A percentile compares a stretch with the other conserved stretches of the same genome.
Evolutionary conservation across 2,888 invertebrate genomes (phyloP).

Genomic region (Liopterus haemorrhoidalis): DNA sequence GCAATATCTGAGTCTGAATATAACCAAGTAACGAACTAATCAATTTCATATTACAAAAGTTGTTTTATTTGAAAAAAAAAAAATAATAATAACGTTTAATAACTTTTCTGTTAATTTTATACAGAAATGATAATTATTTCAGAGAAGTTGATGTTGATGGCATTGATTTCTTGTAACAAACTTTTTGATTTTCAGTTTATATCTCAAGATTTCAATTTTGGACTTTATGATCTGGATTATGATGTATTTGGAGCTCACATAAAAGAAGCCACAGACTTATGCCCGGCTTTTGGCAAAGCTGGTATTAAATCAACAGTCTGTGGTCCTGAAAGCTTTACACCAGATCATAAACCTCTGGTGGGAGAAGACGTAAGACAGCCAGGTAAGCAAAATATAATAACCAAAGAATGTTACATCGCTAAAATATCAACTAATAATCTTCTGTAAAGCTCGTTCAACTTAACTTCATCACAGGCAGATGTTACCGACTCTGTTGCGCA

Average conservation of each 20-base stretch:
- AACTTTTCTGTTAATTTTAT: slow-evolving; percentile 8
- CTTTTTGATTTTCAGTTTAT: no score
- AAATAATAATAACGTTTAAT: no score
- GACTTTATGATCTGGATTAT: slow-evolving; percentile 83
- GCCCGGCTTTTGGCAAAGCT: slow-evolving; percentile 65
- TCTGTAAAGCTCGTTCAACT: no score
- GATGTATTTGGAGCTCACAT: slow-evolving; percentile 74
- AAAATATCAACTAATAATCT: no score
- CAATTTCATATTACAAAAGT: no score
- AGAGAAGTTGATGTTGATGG: slow-evolving; percentile 5
- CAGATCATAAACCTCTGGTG: slow-evolving; percentile 83
- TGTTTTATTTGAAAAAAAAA: no score
- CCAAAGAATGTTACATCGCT: no score
- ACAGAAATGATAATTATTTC: slow-evolving; percentile 4
- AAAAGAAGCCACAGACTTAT: slow-evolving; percentile 62
- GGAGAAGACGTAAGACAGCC: slow-evolving; percentile 66
- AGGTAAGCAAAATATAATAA: slow-evolving; percentile 47
- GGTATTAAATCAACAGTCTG: slow-evolving; percentile 84
- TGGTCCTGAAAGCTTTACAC: slow-evolving; percentile 88
- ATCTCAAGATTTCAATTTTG: slow-evolving; percentile 71
- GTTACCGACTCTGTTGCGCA: no score
- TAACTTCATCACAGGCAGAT: no score
- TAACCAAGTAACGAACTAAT: no score
- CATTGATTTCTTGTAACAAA: no score
- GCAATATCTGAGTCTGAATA: no score